These are phyloP conservation scores for Brachionus plicatilis DNA, from an alignment of 1,140 invertebrate genomes.

Conservation along the genomic window DNA sequence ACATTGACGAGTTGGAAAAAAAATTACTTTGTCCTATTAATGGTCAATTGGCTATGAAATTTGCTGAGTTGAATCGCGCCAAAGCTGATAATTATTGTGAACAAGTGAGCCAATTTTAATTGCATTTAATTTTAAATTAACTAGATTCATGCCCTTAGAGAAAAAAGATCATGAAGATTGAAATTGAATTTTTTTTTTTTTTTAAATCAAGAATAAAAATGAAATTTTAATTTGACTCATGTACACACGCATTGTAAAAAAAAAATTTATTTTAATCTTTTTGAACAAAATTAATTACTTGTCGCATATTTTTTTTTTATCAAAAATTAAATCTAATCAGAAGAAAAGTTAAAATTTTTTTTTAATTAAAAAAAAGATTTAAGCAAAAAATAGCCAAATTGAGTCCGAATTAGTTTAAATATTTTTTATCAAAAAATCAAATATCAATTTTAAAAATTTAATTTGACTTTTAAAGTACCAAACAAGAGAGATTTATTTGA, in stretches of 20 bases:
- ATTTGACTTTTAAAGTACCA: constrained; percentile 11
- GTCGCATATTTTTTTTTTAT: too few species aligned
- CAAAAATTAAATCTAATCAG: too few species aligned
- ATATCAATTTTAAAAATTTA: background rate
- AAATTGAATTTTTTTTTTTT: background rate
- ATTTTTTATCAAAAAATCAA: too few species aligned
- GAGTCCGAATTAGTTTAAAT: too few species aligned
- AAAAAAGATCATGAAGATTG: background rate
- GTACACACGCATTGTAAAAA: too few species aligned
- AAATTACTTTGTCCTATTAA: background rate
- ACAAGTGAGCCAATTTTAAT: constrained; percentile 2
- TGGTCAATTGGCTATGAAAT: constrained; percentile 15
- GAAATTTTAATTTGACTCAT: too few species aligned
- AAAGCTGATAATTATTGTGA: constrained; percentile 20
- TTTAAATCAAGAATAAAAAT: too few species aligned
- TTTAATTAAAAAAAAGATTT: background rate
- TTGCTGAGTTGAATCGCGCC: background rate
- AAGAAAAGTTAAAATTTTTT: background rate
- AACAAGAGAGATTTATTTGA: background rate
- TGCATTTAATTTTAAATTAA: background rate
- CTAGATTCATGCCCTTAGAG: background rate
- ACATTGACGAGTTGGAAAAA: background rate
- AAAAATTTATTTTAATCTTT: too few species aligned
- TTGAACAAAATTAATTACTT: too few species aligned
- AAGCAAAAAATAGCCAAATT: too few species aligned